A percentile compares a stretch with the other conserved stretches of the same genome.
phyloP scores from a whole-genome alignment of 2,113 vertebrate genomes.

The Proterorhinus semilunaris region DNA sequence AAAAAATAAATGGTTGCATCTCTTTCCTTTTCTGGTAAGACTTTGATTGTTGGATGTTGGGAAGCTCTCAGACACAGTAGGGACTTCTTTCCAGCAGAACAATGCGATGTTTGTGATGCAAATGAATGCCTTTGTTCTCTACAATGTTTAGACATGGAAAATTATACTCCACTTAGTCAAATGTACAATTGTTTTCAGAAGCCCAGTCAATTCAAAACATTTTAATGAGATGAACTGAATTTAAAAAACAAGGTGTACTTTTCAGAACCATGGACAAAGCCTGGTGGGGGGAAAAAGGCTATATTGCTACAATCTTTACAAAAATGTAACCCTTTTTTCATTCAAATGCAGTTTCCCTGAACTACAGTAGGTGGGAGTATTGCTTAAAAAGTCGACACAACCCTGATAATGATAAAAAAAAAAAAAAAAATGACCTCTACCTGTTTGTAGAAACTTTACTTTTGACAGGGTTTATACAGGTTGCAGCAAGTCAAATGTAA shows the following conservation, averaged over 20 bases:
- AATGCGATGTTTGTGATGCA: constrained; percentile 19
- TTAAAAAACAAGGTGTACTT: not conserved
- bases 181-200: constrained; percentile 8
- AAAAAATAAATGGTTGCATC: constrained; percentile 9
- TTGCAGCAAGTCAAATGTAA: too few species aligned
- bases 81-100: constrained; percentile 4
- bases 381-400: constrained; percentile 35
- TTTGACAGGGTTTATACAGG: too few species aligned
- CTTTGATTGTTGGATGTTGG: constrained; percentile 10
- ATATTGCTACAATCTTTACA: not conserved
- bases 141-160: not conserved
- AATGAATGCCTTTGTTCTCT: constrained; percentile 16
- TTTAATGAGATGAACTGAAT: not conserved
- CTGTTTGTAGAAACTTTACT: too few species aligned
- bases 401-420: not conserved
- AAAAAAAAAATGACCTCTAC: not conserved
- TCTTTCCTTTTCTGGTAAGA: constrained; percentile 19
- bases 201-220: not conserved
- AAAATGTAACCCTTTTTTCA: not conserved
- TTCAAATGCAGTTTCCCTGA: constrained; percentile 18
- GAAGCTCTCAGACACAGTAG: constrained; percentile 19
- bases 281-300: not conserved
- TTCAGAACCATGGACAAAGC: constrained; percentile 5
- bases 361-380: constrained; percentile 48
- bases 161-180: not conserved